Conservation (phyloP, 2,797 vertebrate species). For the Cuniculus paca region DNA sequence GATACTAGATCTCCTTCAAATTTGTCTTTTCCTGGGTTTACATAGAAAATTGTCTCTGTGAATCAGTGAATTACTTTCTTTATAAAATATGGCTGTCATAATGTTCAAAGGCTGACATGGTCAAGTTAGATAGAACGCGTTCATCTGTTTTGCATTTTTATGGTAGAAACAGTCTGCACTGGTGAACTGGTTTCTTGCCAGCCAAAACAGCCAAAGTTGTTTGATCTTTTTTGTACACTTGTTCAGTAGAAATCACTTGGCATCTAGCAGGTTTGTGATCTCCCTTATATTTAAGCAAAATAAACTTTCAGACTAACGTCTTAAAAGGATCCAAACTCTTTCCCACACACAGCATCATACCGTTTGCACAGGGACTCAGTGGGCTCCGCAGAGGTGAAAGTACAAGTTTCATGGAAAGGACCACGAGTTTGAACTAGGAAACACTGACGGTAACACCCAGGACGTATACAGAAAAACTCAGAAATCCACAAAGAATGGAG, state of each 20-base stretch:
- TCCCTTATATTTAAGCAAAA: background rate
- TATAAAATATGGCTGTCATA: slow-evolving; percentile 10
- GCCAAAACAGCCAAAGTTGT: background rate
- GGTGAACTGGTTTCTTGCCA: background rate
- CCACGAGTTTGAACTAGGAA: background rate
- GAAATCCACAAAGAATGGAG: background rate
- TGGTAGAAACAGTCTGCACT: background rate
- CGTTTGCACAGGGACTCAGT: background rate
- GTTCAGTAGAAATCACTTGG: background rate
- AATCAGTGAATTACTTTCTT: slow-evolving; percentile 29
- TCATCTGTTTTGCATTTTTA: background rate
- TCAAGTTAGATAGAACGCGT: background rate
- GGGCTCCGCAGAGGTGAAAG: background rate
- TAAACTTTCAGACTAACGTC: background rate
- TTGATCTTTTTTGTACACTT: background rate
- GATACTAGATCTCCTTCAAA: background rate
- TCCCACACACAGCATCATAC: background rate
- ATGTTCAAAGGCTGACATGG: background rate
- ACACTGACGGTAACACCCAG: background rate
- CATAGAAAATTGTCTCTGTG: background rate
- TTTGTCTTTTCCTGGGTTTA: slow-evolving; percentile 13
- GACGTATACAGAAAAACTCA: background rate
- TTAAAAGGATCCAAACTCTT: background rate
- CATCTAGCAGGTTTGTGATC: background rate
- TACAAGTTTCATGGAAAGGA: background rate